Evolutionary conservation across 2,888 invertebrate genomes (phyloP), one percentile per base, ranked within the genome.

Genomic region (Limnephilus marmoratus): DNA sequence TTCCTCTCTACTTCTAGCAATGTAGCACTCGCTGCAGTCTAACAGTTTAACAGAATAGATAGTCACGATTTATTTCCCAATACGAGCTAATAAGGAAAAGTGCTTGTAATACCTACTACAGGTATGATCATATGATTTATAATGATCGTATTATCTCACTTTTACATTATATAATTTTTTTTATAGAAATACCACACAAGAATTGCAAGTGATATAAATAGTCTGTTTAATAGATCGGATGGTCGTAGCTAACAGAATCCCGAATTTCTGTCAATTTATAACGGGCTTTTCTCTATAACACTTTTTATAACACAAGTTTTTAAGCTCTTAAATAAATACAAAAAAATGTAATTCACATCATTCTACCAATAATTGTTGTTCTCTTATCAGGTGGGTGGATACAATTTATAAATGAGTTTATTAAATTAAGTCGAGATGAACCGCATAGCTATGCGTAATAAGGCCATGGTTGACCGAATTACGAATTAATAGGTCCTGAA

Each of bases 11-110:
- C 68, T 68, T n/a, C 68, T 68, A 68, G 9, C 68, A 24, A 3
- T 68, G 24, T n/a, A n/a, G 2, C 68, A 68, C 24, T 68, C 24
- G 68, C 24, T 68, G 5, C 24, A 68, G 53, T 68, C 3, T 68
- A 68, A 68, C 53, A 68, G 53, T 37, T 13, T 31, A 34, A 53
- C 68, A 31, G 29, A 37, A 31, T 9, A 18, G 49, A 31, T 68
- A 15, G 31, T 87, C 87, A 87, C 87, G 87, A 87, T 87, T 29
- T 68, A 53, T 68, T 87, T 87, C 68, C 53, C 87, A 87, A 87
- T 37, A 53, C 87, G 29, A 53, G 24, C n/a, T n/a, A 34, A 37
- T n/a, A 34, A 37, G 85, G 31, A 85, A n/a, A 68, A 68, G 68
- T 68, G 68, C 9, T 49, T 15, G 49, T 68, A 68, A 68, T 68